phyloP scores from a whole-genome alignment of 2,888 invertebrate species.

The Machimus rusticus region DNA sequence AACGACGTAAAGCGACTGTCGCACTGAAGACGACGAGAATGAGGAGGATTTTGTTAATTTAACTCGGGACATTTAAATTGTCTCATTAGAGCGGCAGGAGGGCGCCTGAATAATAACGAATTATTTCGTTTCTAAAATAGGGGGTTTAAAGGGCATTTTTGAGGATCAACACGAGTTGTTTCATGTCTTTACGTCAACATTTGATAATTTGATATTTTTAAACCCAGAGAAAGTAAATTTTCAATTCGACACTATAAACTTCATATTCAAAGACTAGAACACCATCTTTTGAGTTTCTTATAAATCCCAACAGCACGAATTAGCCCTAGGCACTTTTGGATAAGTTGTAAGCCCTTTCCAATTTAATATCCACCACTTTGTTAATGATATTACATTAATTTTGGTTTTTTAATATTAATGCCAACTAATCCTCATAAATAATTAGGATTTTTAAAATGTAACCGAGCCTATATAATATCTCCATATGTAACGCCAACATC shows the following conservation, averaged over 20 bases:
- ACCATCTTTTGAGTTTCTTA: too few species aligned
- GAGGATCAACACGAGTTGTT: not conserved
- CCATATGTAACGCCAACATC: too few species aligned
- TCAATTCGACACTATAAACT: not conserved
- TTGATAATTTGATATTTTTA: not conserved
- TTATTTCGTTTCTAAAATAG: not conserved
- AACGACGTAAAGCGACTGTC: constrained; percentile 28
- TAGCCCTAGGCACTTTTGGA: too few species aligned
- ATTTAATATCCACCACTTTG: too few species aligned
- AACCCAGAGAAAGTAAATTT: not conserved
- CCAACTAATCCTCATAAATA: too few species aligned
- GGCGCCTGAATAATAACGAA: not conserved
- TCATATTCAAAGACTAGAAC: too few species aligned
- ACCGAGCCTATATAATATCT: too few species aligned
- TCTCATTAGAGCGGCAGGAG: not conserved
- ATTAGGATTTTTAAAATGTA: too few species aligned
- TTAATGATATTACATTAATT: too few species aligned
- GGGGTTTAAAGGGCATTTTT: not conserved
- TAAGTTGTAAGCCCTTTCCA: too few species aligned
- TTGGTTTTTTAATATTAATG: too few species aligned
- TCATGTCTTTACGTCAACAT: not conserved
- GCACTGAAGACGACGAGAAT: not conserved
- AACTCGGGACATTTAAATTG: constrained; percentile 14
- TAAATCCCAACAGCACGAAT: too few species aligned
- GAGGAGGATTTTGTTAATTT: constrained; percentile 30